phyloP scores from a whole-genome alignment of 1,140 invertebrate species.

The Drosophila tani region DNA sequence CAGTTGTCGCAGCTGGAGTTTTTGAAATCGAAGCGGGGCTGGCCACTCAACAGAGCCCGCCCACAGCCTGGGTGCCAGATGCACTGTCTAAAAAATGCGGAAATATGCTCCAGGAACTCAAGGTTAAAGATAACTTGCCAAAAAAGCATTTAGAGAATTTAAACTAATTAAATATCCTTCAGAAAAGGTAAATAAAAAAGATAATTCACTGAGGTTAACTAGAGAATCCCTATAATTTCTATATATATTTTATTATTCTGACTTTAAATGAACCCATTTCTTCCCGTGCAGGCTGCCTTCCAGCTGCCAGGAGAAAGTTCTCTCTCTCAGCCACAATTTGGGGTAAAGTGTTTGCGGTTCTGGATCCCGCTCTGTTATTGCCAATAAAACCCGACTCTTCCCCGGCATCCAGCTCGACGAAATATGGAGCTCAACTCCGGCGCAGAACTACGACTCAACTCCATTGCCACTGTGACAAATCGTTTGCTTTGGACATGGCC shows the following conservation, averaged over 20 bases:
- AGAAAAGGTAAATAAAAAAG: too few relatives aligned
- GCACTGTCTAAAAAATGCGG: conserved; percentile 2
- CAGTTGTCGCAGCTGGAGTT: conserved; percentile 39
- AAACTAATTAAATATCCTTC: too few relatives aligned
- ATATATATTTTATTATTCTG: too few relatives aligned
- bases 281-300: conserved; percentile 6
- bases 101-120: background rate
- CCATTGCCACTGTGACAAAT: conserved; percentile 73
- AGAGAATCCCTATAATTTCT: too few relatives aligned
- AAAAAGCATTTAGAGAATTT: too few relatives aligned
- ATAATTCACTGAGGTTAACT: too few relatives aligned
- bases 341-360: conserved; percentile 72
- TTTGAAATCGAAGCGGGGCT: conserved; percentile 44
- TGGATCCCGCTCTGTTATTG: conserved; percentile 34
- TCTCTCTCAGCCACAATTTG: conserved; percentile 23
- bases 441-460: conserved; percentile 24
- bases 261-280: background rate
- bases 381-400: conserved; percentile 68
- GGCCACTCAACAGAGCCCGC: conserved; percentile 41
- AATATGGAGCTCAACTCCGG: conserved; percentile 28
- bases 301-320: conserved; percentile 8
- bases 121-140: too few relatives aligned
- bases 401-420: background rate
- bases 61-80: conserved; percentile 11
- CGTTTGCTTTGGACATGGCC: conserved; percentile 75